Conservation (phyloP, 1,140 invertebrate genomes). For the Leptoteleia sp. region DNA sequence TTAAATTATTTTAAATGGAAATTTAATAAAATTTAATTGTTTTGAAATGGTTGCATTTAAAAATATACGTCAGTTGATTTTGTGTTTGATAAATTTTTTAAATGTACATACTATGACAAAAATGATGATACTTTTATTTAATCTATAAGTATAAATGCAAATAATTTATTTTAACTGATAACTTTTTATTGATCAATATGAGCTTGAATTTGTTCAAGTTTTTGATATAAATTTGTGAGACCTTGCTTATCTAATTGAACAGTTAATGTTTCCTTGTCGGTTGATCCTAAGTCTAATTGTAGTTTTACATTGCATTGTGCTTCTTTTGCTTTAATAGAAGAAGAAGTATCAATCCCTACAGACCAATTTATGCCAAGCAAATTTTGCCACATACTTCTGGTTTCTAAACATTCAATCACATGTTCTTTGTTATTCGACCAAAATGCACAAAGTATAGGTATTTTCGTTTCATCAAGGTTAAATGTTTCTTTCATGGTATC, state of each 20-base stretch:
- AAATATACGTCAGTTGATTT: no score
- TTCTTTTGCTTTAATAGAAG: conserved; percentile 71
- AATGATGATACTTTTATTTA: no score
- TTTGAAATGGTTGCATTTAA: no score
- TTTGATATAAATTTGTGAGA: conserved; percentile 71
- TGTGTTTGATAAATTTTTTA: no score
- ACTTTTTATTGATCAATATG: conserved; percentile 75
- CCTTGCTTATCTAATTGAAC: conserved; percentile 74
- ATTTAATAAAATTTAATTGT: no score
- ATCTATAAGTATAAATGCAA: no score
- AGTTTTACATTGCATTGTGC: conserved; percentile 70
- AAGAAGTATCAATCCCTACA: conserved; percentile 74
- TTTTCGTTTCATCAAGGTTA: conserved; percentile 70
- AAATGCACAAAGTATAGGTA: conserved; percentile 69
- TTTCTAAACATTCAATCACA: conserved; percentile 70
- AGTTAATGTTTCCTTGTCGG: conserved; percentile 64
- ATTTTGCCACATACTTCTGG: conserved; percentile 76
- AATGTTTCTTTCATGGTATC: conserved; percentile 70
- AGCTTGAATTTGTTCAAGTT: conserved; percentile 75
- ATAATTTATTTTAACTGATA: no score
- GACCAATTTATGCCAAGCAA: conserved; percentile 75
- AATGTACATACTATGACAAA: no score
- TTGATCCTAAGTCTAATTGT: conserved; percentile 70
- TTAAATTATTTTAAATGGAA: no score
- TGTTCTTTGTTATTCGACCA: conserved; percentile 73